Percentiles rank a stretch among this genome's conserved stretches.
phyloP scores from a whole-genome alignment of 2,113 vertebrate genomes.

The Strix uralensis region DNA sequence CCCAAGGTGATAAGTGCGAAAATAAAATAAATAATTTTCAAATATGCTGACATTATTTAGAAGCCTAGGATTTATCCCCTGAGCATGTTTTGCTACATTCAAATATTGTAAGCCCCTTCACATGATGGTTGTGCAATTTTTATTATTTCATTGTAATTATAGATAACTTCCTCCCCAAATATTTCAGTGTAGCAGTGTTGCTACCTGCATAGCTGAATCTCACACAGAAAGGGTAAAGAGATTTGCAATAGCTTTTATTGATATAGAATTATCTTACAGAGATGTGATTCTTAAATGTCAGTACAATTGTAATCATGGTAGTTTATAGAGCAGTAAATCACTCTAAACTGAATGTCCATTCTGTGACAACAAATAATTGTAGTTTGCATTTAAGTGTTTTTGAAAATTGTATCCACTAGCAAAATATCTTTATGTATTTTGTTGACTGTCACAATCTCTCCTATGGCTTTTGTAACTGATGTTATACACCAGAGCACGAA shows the following conservation, averaged over 20 bases:
- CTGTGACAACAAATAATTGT: not conserved
- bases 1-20: not conserved
- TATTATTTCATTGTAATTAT: not conserved
- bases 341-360: not conserved
- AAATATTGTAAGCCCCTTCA: not conserved
- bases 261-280: not conserved
- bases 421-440: not conserved
- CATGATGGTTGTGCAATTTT: not conserved
- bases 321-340: not conserved
- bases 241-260: not conserved
- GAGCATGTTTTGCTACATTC: not conserved
- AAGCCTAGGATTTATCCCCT: not conserved
- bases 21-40: not conserved
- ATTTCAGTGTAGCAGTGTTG: not conserved
- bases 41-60: not conserved
- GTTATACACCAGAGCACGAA: fast-evolving
- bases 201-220: not conserved
- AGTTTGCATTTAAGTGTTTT: not conserved
- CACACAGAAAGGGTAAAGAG: not conserved
- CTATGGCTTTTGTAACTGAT: not conserved
- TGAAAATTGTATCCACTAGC: not conserved
- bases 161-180: not conserved
- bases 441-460: not conserved
- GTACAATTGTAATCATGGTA: not conserved
- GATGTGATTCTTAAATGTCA: not conserved